Evolutionary conservation across 2,113 vertebrate species (phyloP), one percentile per base, ranked within the genome.

Genomic region (Ciconia maguari): DNA sequence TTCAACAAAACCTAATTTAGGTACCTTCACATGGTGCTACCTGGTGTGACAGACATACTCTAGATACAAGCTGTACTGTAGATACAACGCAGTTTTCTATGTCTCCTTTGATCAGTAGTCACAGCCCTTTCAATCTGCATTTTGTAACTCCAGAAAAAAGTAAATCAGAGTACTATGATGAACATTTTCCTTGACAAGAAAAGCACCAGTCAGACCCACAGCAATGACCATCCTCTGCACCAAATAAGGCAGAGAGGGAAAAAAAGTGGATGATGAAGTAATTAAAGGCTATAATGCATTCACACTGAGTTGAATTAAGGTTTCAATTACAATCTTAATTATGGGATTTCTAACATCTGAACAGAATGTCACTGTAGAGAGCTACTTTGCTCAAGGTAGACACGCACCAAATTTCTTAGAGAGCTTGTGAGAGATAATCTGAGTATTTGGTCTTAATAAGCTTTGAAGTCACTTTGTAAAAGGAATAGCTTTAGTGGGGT

Each of bases 241-340:
- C 17, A 58, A 64, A 26, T 51, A 82, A 68, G 22, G 7, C 17
- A 85, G 38, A 88, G 38, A 34, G 5, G 10, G 10, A 10, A 19
- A 46, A 54, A 60, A 68, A 32, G 15, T 49, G 25, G 10, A 26
- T 20, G 38, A 41, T 54, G 21, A 83, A 69, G 54, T 83, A 85
- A 93, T 76, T 79, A 85, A 83, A 70, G 46, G 30, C 10, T 86
- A 25, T 54, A 77, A 58, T 17, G 8, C 16, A 29, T 54, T 93
- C 54, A 83, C 36, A 80, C 13, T 26, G 71, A 51, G 25, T 51
- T 88, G 71, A 92, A 87, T 66, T 81, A 91, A 90, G 42, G 27
- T 83, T 90, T 95, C 58, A 81, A 60, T 92, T 94, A 38, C 19
- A 26, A 24, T 46, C 27, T 58, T 81, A 86, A 89, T 86, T 74